Evolutionary conservation across 2,113 vertebrate genomes (phyloP).

Genomic region (Elanus axillaris): DNA sequence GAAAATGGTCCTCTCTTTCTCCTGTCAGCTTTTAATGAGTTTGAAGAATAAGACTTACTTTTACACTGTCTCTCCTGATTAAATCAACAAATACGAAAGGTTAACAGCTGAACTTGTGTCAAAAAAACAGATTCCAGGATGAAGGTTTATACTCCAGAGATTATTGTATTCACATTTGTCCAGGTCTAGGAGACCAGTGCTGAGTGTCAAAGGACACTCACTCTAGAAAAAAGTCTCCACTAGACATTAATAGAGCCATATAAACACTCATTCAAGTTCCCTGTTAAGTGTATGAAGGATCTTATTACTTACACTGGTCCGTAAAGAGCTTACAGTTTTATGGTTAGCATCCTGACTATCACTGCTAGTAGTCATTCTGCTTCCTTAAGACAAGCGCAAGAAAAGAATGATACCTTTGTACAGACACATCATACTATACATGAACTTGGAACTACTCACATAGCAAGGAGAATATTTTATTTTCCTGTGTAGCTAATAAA

Average conservation of each 20-base stretch:
- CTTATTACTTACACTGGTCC: not conserved
- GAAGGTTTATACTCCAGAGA: not conserved
- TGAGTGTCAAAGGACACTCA: not conserved
- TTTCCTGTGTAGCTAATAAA: not conserved
- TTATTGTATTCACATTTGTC: not conserved
- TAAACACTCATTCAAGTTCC: not conserved
- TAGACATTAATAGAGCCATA: not conserved
- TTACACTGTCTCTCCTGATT: not conserved
- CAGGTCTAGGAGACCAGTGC: not conserved
- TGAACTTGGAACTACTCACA: not conserved
- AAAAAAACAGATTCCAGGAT: not conserved
- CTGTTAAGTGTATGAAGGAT: not conserved
- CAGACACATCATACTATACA: not conserved
- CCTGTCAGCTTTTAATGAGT: not conserved
- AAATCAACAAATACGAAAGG: not conserved
- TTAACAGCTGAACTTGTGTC: not conserved
- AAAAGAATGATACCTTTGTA: not conserved
- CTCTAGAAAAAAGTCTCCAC: not conserved
- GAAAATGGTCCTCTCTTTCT: not conserved
- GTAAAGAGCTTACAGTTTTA: not conserved
- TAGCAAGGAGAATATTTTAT: not conserved
- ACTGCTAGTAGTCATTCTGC: not conserved
- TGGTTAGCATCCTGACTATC: not conserved
- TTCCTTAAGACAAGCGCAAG: not conserved
- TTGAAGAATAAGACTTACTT: not conserved